phyloP scores from a whole-genome alignment of 2,797 vertebrate genomes.

The Amblyraja radiata region DNA sequence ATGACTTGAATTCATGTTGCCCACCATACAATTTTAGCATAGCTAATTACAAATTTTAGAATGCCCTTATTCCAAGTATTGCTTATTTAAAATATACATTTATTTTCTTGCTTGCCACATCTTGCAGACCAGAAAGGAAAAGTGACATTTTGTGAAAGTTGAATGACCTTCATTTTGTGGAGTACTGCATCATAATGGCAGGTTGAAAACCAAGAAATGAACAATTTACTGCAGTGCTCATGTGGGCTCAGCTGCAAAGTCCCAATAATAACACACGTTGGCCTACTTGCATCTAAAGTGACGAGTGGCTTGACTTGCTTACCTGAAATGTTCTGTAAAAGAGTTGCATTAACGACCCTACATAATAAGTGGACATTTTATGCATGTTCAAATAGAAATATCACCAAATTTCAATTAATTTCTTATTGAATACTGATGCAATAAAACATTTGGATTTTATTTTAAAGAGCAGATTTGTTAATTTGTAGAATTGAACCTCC shows the following conservation, averaged over 20 bases:
- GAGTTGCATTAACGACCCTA: neutral
- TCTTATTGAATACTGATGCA: neutral
- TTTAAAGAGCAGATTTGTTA: neutral
- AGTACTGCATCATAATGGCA: neutral
- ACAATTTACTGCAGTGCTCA: neutral
- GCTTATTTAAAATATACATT: neutral
- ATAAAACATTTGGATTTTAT: neutral
- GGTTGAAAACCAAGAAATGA: neutral
- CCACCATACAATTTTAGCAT: neutral
- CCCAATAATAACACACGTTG: neutral
- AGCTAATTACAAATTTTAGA: neutral
- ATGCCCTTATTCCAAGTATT: neutral
- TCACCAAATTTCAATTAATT: neutral
- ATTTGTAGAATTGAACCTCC: neutral
- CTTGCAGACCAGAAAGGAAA: neutral
- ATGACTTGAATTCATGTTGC: neutral
- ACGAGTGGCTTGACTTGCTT: neutral
- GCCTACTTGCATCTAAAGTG: neutral
- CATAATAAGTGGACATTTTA: neutral
- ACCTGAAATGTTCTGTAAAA: neutral
- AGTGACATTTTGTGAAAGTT: neutral
- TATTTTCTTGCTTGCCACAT: neutral
- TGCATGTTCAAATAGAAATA: neutral
- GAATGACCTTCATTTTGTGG: neutral
- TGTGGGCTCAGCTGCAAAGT: neutral